Evolutionary conservation across 2,113 vertebrate species (phyloP).

Genomic region (Brachyistius frenatus): DNA sequence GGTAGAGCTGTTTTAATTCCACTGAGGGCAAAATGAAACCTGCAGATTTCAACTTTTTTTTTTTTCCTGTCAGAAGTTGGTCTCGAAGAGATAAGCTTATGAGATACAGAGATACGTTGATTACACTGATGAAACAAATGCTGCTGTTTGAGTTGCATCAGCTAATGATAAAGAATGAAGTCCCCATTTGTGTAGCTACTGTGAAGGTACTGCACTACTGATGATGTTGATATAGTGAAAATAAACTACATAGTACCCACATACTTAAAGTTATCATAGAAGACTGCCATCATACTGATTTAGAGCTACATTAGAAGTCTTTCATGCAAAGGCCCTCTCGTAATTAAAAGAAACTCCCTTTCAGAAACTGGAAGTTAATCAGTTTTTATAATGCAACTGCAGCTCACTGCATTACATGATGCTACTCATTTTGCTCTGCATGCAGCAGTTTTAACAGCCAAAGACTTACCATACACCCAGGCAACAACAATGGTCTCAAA

Average conservation of each 20-base stretch:
- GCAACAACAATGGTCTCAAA: conserved; percentile 71
- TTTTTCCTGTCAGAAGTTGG: neutral
- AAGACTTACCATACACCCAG: conserved; percentile 83
- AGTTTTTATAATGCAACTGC: too few relatives aligned
- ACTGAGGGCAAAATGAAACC: neutral
- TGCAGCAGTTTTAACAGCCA: neutral
- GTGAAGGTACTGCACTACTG: too few relatives aligned
- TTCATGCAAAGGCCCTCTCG: neutral
- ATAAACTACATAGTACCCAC: neutral
- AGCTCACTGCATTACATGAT: too few relatives aligned
- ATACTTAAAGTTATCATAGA: neutral
- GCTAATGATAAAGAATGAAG: too few relatives aligned
- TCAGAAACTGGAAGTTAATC: too few relatives aligned
- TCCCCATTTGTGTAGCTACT: too few relatives aligned
- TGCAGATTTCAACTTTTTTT: neutral
- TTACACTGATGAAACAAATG: conserved; percentile 14
- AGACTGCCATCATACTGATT: neutral
- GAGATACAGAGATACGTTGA: conserved; percentile 14
- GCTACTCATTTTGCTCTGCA: too few relatives aligned
- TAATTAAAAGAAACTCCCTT: neutral
- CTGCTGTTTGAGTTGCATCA: neutral
- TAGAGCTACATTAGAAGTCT: neutral
- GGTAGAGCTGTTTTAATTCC: neutral
- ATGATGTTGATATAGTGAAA: too few relatives aligned
- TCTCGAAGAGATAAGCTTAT: conserved; percentile 13